These are phyloP conservation scores for Pseudochirops corinnae DNA, from an alignment of 2,797 vertebrate genomes.

Conservation along the genomic window DNA sequence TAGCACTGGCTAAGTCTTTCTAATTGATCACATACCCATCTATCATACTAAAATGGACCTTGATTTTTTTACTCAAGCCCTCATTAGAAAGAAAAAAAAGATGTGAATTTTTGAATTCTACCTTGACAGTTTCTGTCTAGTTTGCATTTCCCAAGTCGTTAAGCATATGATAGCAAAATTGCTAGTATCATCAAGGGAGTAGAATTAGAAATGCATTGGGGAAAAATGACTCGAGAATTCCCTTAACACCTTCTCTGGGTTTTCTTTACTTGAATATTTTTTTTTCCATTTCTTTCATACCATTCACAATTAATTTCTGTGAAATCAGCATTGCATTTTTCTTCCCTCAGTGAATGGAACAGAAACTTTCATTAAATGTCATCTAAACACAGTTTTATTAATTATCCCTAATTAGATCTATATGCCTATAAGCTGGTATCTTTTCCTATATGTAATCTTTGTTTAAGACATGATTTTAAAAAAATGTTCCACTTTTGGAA, in stretches of 20 bases:
- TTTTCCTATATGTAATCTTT: not conserved
- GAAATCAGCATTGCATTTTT: constrained; percentile 39
- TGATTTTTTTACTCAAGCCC: constrained; percentile 56
- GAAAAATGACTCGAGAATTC: constrained; percentile 43
- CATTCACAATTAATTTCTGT: not conserved
- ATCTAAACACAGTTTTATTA: constrained; percentile 42
- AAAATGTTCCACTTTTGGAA: constrained; percentile 10
- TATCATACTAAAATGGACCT: constrained; percentile 73
- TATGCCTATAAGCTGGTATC: not conserved
- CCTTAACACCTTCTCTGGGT: not conserved
- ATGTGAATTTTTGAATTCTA: constrained; percentile 52
- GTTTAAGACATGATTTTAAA: constrained; percentile 44
- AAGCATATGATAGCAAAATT: constrained; percentile 57
- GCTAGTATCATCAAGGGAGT: constrained; percentile 47
- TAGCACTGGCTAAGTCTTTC: constrained; percentile 66
- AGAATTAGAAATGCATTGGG: constrained; percentile 68
- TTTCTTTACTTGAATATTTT: not conserved
- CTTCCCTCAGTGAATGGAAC: not conserved
- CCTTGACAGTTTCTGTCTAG: constrained; percentile 50
- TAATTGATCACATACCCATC: constrained; percentile 75
- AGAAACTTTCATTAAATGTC: constrained; percentile 6
- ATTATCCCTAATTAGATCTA: not conserved
- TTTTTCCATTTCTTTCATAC: constrained; percentile 9
- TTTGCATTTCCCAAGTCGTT: constrained; percentile 72
- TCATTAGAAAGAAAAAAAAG: constrained; percentile 60